Conservation (phyloP, 2,888 invertebrate species). For the Perithous albicinctus region DNA sequence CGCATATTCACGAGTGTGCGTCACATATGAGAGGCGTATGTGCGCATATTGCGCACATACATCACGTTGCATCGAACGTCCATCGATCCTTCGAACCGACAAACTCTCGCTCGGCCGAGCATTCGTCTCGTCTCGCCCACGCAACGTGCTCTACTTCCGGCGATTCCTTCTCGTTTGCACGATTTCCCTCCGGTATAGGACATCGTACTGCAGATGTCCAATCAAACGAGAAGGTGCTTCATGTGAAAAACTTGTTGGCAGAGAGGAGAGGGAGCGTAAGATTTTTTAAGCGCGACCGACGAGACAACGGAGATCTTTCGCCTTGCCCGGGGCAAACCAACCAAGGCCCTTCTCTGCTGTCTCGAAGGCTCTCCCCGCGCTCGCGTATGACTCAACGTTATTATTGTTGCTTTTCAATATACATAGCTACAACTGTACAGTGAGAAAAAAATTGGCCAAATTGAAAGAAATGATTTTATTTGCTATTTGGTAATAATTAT, state of each 20-base stretch:
- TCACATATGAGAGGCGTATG: not conserved
- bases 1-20: not conserved
- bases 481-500: too few species aligned
- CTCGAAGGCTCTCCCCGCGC: constrained; percentile 75
- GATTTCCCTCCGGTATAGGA: constrained; percentile 47
- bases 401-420: constrained; percentile 75
- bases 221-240: not conserved
- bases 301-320: constrained; percentile 74
- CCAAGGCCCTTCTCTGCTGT: constrained; percentile 81
- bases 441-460: too few species aligned
- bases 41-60: not conserved
- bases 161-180: constrained; percentile 42
- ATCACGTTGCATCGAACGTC: constrained; percentile 20
- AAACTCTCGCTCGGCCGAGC: constrained; percentile 21
- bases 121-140: constrained; percentile 52
- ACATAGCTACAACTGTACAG: constrained; percentile 20
- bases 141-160: constrained; percentile 62
- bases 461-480: too few species aligned
- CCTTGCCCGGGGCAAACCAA: constrained; percentile 82
- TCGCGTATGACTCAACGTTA: constrained; percentile 81
- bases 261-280: constrained; percentile 48
- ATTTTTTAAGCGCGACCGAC: constrained; percentile 47
- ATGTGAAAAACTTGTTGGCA: not conserved
- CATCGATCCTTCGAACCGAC: constrained; percentile 38
- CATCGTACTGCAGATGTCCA: not conserved